A percentile compares a stretch with the other conserved stretches of the same genome.
These are phyloP conservation scores for Muschampia plurimacula DNA, from an alignment of 2,888 invertebrate species.

Conservation along the genomic window DNA sequence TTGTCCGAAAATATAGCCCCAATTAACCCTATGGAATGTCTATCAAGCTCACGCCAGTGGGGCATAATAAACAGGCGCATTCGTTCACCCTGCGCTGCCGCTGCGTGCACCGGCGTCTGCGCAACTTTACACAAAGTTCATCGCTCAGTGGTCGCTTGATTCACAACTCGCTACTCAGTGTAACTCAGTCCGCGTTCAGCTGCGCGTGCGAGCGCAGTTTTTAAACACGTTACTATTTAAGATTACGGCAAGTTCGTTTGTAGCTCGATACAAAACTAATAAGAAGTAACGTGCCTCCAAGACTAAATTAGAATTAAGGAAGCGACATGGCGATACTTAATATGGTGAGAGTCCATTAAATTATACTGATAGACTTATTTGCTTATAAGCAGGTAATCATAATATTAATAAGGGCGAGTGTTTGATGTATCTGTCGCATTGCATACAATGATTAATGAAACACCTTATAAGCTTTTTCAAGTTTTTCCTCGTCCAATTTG, in stretches of 20 bases:
- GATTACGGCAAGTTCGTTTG: constrained; percentile 49
- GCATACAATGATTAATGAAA: constrained; percentile 33
- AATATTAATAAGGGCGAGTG: constrained; percentile 28
- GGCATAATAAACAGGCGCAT: constrained; percentile 62
- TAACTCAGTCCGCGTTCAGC: constrained; percentile 59
- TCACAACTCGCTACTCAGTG: not conserved
- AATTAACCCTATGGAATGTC: constrained; percentile 67
- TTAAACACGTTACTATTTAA: constrained; percentile 52
- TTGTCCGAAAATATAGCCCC: constrained; percentile 67
- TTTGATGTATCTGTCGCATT: constrained; percentile 32
- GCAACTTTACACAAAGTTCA: constrained; percentile 64
- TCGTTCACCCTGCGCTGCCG: constrained; percentile 57
- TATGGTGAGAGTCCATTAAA: constrained; percentile 61
- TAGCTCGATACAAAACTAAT: constrained; percentile 53
- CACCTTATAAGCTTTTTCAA: constrained; percentile 15
- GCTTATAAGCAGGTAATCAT: not conserved
- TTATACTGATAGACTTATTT: constrained; percentile 26
- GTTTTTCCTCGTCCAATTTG: constrained; percentile 4
- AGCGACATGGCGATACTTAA: constrained; percentile 65
- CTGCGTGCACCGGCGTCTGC: constrained; percentile 59
- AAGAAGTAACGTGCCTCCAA: constrained; percentile 71
- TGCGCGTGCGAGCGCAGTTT: constrained; percentile 64
- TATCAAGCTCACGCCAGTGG: constrained; percentile 57
- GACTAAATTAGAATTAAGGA: constrained; percentile 73
- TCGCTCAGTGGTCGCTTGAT: constrained; percentile 53